phyloP scores from a whole-genome alignment of 1,140 invertebrate species.

The Rhynchophorus ferrugineus region DNA sequence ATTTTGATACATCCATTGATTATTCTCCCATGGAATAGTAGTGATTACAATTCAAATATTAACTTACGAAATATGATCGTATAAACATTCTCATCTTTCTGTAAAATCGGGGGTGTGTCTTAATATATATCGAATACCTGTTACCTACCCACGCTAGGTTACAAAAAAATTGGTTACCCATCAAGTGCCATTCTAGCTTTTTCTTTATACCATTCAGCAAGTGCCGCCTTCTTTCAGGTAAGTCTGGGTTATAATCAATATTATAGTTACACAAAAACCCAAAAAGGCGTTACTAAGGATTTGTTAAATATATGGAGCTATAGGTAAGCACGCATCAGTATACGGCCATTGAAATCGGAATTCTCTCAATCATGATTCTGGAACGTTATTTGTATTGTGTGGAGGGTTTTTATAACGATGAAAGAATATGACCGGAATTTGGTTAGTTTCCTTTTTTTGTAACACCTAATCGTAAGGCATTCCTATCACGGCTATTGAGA shows the following conservation, averaged over 20 bases:
- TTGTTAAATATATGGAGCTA: constrained; percentile 15
- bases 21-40: too few relatives aligned
- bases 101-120: constrained; percentile 12
- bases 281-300: constrained; percentile 20
- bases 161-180: constrained; percentile 14
- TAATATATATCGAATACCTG: constrained; percentile 4
- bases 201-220: constrained; percentile 16
- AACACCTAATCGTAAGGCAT: too few relatives aligned
- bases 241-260: constrained; percentile 17
- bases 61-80: too few relatives aligned
- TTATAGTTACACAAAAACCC: constrained; percentile 19
- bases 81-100: too few relatives aligned
- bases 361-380: too few relatives aligned
- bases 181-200: constrained; percentile 20
- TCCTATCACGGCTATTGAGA: too few relatives aligned
- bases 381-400: not conserved
- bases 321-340: constrained; percentile 8
- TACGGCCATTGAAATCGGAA: not conserved
- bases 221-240: constrained; percentile 11
- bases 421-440: not conserved
- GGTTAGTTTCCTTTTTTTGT: not conserved
- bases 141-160: constrained; percentile 6
- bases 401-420: not conserved
- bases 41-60: too few relatives aligned
- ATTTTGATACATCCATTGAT: too few relatives aligned